Evolutionary conservation across 2,797 vertebrate genomes (phyloP).

Genomic region (Melopsittacus undulatus): DNA sequence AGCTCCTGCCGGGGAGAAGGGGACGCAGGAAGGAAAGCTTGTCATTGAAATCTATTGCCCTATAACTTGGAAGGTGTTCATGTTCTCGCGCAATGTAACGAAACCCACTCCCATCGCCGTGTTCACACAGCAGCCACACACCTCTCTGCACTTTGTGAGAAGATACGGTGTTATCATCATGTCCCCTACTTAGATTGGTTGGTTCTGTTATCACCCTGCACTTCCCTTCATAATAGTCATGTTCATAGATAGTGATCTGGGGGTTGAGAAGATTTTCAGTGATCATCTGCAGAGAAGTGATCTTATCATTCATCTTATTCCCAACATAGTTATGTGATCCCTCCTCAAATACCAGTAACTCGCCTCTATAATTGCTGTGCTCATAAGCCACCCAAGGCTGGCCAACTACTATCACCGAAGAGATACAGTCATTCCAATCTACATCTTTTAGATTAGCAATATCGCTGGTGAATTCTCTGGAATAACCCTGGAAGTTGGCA

Average conservation of each 20-base stretch:
- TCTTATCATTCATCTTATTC: not conserved
- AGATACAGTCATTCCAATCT: conserved; percentile 14
- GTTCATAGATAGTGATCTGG: conserved; percentile 30
- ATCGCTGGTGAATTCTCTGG: not conserved
- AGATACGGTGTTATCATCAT: not conserved
- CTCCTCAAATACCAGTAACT: not conserved
- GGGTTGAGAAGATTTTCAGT: conserved; percentile 5
- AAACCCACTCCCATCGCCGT: not conserved
- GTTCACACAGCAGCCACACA: not conserved
- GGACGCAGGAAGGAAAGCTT: conserved; percentile 37
- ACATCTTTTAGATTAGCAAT: not conserved
- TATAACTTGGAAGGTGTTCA: not conserved
- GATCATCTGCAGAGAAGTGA: conserved; percentile 28
- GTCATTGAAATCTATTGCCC: not conserved
- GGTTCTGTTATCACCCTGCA: not conserved
- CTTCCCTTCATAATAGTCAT: not conserved
- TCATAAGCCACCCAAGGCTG: conserved; percentile 51
- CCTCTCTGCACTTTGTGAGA: conserved; percentile 48
- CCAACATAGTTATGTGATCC: not conserved
- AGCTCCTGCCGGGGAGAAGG: not conserved
- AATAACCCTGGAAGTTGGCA: not conserved
- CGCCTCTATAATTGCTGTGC: not conserved
- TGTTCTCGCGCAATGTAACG: not conserved
- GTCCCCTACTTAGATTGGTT: not conserved
- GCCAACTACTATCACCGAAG: conserved; percentile 9